These are phyloP conservation scores for Tenthredo notha DNA, from an alignment of 2,888 invertebrate genomes.

Conservation along the genomic window DNA sequence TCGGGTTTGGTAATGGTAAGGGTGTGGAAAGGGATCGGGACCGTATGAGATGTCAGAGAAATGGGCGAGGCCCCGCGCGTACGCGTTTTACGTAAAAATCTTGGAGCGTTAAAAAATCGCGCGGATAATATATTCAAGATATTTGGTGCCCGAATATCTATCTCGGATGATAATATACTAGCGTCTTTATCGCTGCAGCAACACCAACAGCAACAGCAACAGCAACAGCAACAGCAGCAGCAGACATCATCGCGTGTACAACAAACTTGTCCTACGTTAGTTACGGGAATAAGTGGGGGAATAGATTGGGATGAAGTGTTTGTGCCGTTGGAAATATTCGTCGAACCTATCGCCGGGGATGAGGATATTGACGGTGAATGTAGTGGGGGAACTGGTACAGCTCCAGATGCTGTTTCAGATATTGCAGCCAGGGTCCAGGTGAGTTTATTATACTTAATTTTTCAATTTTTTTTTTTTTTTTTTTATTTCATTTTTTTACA, in stretches of 20 bases:
- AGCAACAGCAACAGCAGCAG: not conserved
- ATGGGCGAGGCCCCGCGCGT: slow-evolving; percentile 66
- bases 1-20: not conserved
- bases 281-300: slow-evolving; percentile 4
- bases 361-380: slow-evolving; percentile 53
- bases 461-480: too few species aligned
- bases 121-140: slow-evolving; percentile 58
- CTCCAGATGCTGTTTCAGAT: slow-evolving; percentile 57
- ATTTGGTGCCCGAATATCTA: slow-evolving; percentile 59
- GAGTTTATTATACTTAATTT: slow-evolving; percentile 51
- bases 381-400: slow-evolving; percentile 53
- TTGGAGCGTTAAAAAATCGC: slow-evolving; percentile 58
- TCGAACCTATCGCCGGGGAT: slow-evolving; percentile 54
- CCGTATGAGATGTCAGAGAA: slow-evolving; percentile 62
- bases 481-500: not conserved
- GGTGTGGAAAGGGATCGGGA: not conserved
- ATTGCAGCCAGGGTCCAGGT: slow-evolving; percentile 65
- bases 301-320: slow-evolving; percentile 60
- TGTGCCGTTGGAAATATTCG: slow-evolving; percentile 61
- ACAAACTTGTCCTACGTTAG: slow-evolving; percentile 19
- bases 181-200: not conserved
- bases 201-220: not conserved
- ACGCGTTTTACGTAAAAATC: slow-evolving; percentile 61
- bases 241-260: not conserved
- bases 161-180: slow-evolving; percentile 28